phyloP scores from a whole-genome alignment of 2,888 invertebrate species.

The Hipparchia sbordonii region DNA sequence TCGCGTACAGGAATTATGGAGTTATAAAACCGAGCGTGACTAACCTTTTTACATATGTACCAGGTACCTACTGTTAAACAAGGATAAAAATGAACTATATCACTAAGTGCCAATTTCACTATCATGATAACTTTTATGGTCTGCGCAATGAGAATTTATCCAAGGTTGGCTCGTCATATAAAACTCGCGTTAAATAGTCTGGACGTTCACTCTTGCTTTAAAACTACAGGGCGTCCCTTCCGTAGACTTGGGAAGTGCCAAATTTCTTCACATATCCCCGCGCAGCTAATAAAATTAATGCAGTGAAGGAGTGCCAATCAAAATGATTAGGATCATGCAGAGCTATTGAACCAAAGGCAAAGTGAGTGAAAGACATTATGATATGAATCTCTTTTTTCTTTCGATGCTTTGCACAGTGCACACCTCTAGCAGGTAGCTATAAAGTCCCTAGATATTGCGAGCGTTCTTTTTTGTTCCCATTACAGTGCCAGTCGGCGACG shows the following conservation, averaged over 20 bases:
- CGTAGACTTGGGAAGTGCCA: too few species aligned
- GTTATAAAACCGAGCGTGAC: constrained; percentile 8
- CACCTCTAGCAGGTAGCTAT: constrained; percentile 5
- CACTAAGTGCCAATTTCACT: too few species aligned
- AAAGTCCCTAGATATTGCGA: neutral
- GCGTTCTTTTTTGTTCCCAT: constrained; percentile 29
- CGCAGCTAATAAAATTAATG: too few species aligned
- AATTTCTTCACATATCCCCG: too few species aligned
- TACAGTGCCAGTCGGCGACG: constrained; percentile 30
- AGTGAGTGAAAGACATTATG: neutral
- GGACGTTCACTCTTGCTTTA: too few species aligned
- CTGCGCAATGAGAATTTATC: too few species aligned
- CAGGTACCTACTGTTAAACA: neutral
- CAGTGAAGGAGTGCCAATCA: neutral
- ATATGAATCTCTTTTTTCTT: neutral
- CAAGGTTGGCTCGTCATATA: too few species aligned
- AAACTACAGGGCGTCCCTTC: too few species aligned
- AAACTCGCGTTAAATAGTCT: too few species aligned
- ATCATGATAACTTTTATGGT: too few species aligned
- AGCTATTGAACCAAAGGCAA: neutral
- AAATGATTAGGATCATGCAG: neutral
- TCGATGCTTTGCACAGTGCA: neutral
- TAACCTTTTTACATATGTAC: constrained; percentile 1
- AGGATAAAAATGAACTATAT: constrained; percentile 1
- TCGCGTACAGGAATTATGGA: constrained; percentile 15